Conservation (phyloP, 64 coral and sea anemone species). For the Acropora tenuis region DNA sequence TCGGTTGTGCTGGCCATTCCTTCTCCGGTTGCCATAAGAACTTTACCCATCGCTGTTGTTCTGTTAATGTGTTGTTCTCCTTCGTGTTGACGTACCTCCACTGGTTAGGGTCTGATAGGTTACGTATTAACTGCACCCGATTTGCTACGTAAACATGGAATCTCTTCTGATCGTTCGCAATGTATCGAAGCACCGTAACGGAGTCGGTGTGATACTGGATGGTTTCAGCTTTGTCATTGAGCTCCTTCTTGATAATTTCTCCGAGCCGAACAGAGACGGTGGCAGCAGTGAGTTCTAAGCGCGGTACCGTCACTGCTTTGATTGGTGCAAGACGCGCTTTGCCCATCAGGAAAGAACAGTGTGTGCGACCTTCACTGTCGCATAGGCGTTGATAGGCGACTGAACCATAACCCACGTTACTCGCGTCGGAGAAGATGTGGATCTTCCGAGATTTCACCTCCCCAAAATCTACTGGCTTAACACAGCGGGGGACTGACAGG, state of each 20-base stretch:
- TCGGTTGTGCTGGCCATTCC: constrained; percentile 2
- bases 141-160: constrained; percentile 4
- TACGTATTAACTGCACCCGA: background rate
- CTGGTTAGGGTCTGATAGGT: background rate
- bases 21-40: constrained; percentile 12
- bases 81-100: constrained; percentile 4
- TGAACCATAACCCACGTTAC: constrained; percentile 1
- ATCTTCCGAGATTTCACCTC: background rate
- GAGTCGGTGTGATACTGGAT: too few relatives aligned
- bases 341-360: constrained; percentile 24
- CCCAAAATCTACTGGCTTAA: constrained; percentile 12
- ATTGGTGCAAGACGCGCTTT: constrained; percentile 20
- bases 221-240: too few relatives aligned
- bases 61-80: background rate
- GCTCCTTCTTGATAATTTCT: too few relatives aligned
- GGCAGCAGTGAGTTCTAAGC: too few relatives aligned
- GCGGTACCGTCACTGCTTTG: constrained; percentile 18
- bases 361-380: background rate
- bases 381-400: background rate
- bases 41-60: background rate
- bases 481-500: background rate
- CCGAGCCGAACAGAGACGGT: too few relatives aligned
- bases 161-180: background rate
- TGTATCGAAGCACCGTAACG: background rate
- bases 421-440: constrained; percentile 18